Evolutionary conservation across 1,140 invertebrate genomes (phyloP).

Genomic region (Leptopilina clavipes): DNA sequence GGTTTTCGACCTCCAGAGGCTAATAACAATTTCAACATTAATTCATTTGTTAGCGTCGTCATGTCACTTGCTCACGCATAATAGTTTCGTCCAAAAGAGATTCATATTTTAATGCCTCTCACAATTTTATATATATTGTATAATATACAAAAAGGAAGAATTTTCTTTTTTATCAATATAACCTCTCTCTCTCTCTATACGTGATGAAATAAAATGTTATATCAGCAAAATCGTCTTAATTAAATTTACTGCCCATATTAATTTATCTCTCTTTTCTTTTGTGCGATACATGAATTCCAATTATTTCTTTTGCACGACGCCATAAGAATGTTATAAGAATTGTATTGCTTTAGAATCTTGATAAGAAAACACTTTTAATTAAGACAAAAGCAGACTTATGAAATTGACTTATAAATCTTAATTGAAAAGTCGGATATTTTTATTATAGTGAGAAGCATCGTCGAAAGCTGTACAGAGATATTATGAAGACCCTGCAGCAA

Average conservation of each 20-base stretch:
- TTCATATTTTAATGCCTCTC: too few relatives aligned
- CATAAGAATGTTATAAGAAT: conserved; percentile 15
- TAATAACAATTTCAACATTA: conserved; percentile 32
- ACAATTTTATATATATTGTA: too few relatives aligned
- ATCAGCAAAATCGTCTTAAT: conserved; percentile 8
- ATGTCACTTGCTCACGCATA: conserved; percentile 12
- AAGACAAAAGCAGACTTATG: conserved; percentile 30
- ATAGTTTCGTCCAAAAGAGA: not conserved
- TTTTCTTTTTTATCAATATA: too few relatives aligned
- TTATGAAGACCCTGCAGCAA: conserved; percentile 12
- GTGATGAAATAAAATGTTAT: not conserved
- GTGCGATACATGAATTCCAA: conserved; percentile 8
- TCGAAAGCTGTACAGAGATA: conserved; percentile 16
- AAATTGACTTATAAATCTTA: conserved; percentile 34
- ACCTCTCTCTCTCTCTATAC: too few relatives aligned
- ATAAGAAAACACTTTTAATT: conserved; percentile 24
- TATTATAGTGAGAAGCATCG: not conserved
- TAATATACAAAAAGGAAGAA: too few relatives aligned
- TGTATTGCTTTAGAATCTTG: not conserved
- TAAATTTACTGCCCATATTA: conserved; percentile 20
- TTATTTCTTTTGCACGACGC: not conserved
- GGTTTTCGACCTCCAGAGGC: conserved; percentile 8
- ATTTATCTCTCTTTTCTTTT: conserved; percentile 14
- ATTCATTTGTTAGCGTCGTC: conserved; percentile 32
- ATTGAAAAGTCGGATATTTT: conserved; percentile 29